phyloP scores from a whole-genome alignment of 1,140 invertebrate species.

The Triops cancriformis region DNA sequence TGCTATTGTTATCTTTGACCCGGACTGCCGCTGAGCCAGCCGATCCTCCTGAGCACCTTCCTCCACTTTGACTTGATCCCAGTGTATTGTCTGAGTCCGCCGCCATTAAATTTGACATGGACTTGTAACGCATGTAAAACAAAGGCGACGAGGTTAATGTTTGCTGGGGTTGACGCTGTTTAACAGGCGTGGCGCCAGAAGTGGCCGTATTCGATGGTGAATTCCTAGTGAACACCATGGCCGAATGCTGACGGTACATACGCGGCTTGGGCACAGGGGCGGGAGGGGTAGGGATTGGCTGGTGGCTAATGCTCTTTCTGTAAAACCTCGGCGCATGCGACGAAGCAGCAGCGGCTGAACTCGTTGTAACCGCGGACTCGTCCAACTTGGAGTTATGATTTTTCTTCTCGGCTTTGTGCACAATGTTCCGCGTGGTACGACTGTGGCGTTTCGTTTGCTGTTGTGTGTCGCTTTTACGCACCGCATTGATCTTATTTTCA shows the following conservation, averaged over 20 bases:
- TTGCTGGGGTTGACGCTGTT: slow-evolving; percentile 16
- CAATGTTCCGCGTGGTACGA: not conserved
- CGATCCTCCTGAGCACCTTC: slow-evolving; percentile 72
- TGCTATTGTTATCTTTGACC: slow-evolving; percentile 17
- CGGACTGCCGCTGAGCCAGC: slow-evolving; percentile 46
- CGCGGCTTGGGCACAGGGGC: slow-evolving; percentile 26
- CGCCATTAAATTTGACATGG: slow-evolving; percentile 64
- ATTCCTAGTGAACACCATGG: slow-evolving; percentile 2
- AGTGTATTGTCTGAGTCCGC: slow-evolving; percentile 72
- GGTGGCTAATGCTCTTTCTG: not conserved
- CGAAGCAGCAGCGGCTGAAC: not conserved
- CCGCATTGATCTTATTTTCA: not conserved
- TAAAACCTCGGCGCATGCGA: not conserved
- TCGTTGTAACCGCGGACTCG: not conserved
- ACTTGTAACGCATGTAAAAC: slow-evolving; percentile 74
- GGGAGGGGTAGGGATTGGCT: not conserved
- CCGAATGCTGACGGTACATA: slow-evolving; percentile 28
- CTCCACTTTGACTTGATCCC: slow-evolving; percentile 78
- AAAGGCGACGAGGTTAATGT: slow-evolving; percentile 51
- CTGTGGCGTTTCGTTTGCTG: not conserved
- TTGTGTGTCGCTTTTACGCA: not conserved
- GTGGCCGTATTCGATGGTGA: not conserved
- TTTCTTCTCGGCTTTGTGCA: slow-evolving; percentile 2
- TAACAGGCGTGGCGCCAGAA: not conserved
- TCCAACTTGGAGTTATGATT: not conserved